Evolutionary conservation across 1,140 invertebrate genomes (phyloP), one percentile per base, ranked within the genome.

Genomic region (Gonioctena quinquepunctata): DNA sequence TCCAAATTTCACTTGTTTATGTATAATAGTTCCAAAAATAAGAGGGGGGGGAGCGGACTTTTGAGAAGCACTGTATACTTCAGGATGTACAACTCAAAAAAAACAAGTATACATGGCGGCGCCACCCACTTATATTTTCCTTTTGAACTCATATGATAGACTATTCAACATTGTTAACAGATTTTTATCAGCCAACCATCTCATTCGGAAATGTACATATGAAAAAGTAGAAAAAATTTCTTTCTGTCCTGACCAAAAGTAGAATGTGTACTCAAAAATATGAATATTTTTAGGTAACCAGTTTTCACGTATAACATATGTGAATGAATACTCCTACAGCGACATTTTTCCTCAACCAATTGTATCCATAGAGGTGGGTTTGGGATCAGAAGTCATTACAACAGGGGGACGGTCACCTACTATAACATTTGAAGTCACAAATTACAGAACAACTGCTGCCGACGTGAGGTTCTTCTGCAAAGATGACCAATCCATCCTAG

Each of bases 391-490:
- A 6, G 8, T 66, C 0, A 66, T 66, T n/a, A 54, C 26, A 1
- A 7, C 63, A 23, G 42, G 13, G 8, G 49, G 63, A 25, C 25
- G 26, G 54, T 25, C 18, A 11, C 16, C 63, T 18, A 49, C 54
- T 5, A 66, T 66, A 52, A 54, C 18, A 54, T 56, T 66, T 66
- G 63, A 66, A 26, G 63, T 66, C 21, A 66, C 63, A n/a, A 66
- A 66, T 25, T 27, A 25, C 6, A 52, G 50, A 28, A 66, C 26
- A 19, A 19, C 22, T 26, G 48, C 48, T 4, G 63, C 50, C 28
- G 63, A 52, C 7, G 49, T 49, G 2, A 21, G 48, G 16, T 66
- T 66, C 19, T 54, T 16, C 22, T 66, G 63, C 16, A 56, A 23
- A 52, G 63, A 66, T 52, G 63, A 66, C 11, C 22, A 56, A 26